Evolutionary conservation across 2,888 invertebrate species (phyloP).

Genomic region (Adela reaumurella): DNA sequence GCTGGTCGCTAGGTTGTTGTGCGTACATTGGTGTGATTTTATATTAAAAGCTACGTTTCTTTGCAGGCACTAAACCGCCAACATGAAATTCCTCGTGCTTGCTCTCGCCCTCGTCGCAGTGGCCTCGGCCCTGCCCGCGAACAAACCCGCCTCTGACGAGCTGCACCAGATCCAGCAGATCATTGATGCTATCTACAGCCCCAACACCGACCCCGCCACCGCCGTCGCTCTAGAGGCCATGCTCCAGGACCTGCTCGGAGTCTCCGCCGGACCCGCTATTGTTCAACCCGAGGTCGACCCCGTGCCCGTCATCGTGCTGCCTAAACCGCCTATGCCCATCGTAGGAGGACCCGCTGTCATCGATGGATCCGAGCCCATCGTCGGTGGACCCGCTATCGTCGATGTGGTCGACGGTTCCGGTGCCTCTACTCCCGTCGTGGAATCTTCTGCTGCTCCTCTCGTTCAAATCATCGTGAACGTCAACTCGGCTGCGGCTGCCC

Average conservation of each 20-base stretch:
- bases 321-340: slow-evolving; percentile 3
- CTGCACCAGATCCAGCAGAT: slow-evolving; percentile 22
- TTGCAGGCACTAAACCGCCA: slow-evolving; percentile 17
- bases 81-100: slow-evolving; percentile 30
- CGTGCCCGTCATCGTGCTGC: slow-evolving; percentile 6
- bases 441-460: slow-evolving; percentile 12
- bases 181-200: slow-evolving; percentile 28
- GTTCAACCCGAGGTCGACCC: slow-evolving; percentile 11
- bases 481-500: slow-evolving; percentile 8
- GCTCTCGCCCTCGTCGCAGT: slow-evolving; percentile 28
- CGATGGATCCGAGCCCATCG: slow-evolving; percentile 10
- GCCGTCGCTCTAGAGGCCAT: slow-evolving; percentile 21
- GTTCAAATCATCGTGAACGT: slow-evolving; percentile 18
- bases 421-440: slow-evolving; percentile 15
- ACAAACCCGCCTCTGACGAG: slow-evolving; percentile 16
- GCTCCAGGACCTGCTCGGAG: slow-evolving; percentile 16
- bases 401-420: slow-evolving; percentile 17
- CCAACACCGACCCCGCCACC: slow-evolving; percentile 28
- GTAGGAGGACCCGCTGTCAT: slow-evolving; percentile 17
- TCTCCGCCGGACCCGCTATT: slow-evolving; percentile 12
- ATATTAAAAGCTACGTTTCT: no score
- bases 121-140: slow-evolving; percentile 22
- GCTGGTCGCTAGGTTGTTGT: no score
- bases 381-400: slow-evolving; percentile 15
- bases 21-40: no score